Evolutionary conservation across 1,140 invertebrate species (phyloP).

Genomic region (Rhagoletis pomonella): DNA sequence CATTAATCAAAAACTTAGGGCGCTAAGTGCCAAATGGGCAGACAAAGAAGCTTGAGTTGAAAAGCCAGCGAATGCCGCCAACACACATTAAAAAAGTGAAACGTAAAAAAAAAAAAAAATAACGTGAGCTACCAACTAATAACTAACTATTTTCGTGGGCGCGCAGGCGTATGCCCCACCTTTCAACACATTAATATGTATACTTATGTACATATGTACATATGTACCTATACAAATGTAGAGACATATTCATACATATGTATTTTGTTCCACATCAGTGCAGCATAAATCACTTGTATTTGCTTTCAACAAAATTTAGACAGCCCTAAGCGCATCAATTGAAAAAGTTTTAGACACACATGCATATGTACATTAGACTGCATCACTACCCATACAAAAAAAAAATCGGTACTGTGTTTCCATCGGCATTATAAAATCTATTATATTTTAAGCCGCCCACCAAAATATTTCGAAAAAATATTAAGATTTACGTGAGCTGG

Average conservation of each 20-base stretch:
- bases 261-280: background rate
- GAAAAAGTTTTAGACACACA: background rate
- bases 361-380: too few relatives aligned
- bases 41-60: background rate
- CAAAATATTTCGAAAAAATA: too few relatives aligned
- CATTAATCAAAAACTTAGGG: slow-evolving; percentile 13
- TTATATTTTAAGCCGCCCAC: too few relatives aligned
- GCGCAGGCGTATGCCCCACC: background rate
- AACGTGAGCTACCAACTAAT: background rate
- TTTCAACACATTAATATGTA: too few relatives aligned
- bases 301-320: background rate
- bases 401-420: too few relatives aligned
- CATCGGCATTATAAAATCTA: too few relatives aligned
- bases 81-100: background rate
- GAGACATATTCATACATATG: background rate
- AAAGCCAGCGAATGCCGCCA: background rate
- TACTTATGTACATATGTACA: too few relatives aligned
- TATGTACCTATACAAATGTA: background rate
- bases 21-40: background rate
- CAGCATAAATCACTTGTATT: background rate
- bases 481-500: too few relatives aligned
- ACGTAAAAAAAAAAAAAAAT: background rate
- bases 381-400: too few relatives aligned
- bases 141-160: slow-evolving; percentile 1
- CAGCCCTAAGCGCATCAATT: background rate